Conservation (phyloP, 2,888 invertebrate species). For the Ophion obscuratus region DNA sequence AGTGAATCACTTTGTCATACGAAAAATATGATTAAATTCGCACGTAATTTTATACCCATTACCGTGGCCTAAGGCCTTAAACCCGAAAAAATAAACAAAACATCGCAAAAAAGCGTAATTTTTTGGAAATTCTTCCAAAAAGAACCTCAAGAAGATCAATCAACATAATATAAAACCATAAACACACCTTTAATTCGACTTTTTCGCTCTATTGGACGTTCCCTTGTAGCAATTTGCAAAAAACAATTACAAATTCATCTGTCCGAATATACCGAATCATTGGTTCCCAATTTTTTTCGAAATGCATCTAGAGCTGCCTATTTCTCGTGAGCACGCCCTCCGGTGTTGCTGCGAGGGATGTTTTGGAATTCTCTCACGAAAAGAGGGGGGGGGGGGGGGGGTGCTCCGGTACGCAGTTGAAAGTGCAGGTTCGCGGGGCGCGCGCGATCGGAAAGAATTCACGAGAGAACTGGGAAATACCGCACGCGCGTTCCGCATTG, state of each 20-base stretch:
- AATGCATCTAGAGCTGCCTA: neutral
- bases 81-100: neutral
- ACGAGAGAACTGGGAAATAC: slow-evolving; percentile 21
- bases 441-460: slow-evolving; percentile 27
- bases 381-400: neutral
- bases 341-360: neutral
- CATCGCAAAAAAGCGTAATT: neutral
- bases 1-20: no score
- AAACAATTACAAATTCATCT: neutral
- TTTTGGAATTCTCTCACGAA: neutral
- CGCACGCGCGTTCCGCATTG: slow-evolving; percentile 23
- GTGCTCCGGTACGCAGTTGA: neutral
- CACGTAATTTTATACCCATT: no score
- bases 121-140: neutral
- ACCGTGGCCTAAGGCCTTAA: no score
- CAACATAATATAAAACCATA: neutral
- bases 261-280: neutral
- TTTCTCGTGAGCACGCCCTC: neutral
- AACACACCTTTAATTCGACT: neutral
- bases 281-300: neutral
- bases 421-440: neutral
- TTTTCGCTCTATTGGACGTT: neutral
- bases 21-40: no score
- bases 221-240: neutral
- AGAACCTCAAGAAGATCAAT: neutral